Base-by-base conservation (phyloP, 30 jellyfish, hydroid and myxozoan species). In the Aurelia sp. region DNA sequence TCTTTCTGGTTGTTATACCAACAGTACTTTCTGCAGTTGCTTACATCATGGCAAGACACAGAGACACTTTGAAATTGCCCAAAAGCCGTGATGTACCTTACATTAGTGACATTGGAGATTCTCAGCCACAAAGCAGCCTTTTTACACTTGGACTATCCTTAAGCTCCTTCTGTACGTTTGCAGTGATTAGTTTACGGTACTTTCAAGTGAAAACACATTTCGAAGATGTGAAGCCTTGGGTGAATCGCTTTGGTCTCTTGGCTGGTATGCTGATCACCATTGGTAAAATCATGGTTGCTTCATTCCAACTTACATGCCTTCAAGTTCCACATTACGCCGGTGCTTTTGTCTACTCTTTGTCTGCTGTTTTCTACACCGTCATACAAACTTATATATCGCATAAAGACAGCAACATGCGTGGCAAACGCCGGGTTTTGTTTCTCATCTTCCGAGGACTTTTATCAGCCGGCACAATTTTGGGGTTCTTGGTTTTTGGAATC, bases 41-140 rank as follows among this genome's bases (percentile, higher is more conserved):
- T 9, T 91, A 37, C 74, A 12, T 74, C 62, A 68, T 71, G 47
- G 87, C 95, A 23, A 27, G 50, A 4, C 52, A 37, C 60, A 40
- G n/a, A 53, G 74, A 59, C 40, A 71, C 85, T 19, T 52, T 74
- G 18, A n/a, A 4, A 68, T 75, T 84, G 67, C 88, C 89, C 50
- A n/a, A 57, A 13, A 60, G 79, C 6, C 73, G 93, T 5, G 48
- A 47, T 33, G 92, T 87, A 10, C 98, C 98, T 4, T 92, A 23
- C 70, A 87, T 92, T 64, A 86, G 97, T 76, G 97, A 92, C 81
- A 76, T 87, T 74, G 97, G 97, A 37, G 75, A 80, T 68, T 44
- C 55, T 21, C 84, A 73, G 64, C 98, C 98, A 11, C 96, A 92
- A 55, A 92, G 96, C 76, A 79, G 96, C 53, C 33, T 80, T 12